Conservation (phyloP, 2,888 invertebrate genomes). For the Meiosimyza platycephala region DNA sequence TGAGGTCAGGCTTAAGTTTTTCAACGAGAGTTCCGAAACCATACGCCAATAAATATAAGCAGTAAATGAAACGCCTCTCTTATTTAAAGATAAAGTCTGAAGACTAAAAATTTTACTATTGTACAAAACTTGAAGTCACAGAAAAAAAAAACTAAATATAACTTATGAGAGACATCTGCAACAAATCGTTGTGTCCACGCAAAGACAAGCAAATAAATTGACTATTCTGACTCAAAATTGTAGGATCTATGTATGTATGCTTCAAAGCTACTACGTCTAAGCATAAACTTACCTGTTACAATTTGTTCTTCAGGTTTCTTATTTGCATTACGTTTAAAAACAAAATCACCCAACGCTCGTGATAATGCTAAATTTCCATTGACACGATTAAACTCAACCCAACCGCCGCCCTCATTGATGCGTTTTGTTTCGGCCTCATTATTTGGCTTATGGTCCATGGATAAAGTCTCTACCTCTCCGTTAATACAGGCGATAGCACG, state of each 20-base stretch:
- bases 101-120: too few relatives aligned
- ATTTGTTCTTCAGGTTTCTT: conserved; percentile 94
- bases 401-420: conserved; percentile 95
- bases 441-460: conserved; percentile 96
- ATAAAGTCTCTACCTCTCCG: conserved; percentile 78
- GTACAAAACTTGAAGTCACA: too few relatives aligned
- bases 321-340: conserved; percentile 90
- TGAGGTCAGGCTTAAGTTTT: too few relatives aligned
- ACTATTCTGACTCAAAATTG: not conserved
- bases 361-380: conserved; percentile 97
- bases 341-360: conserved; percentile 95
- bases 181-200: too few relatives aligned
- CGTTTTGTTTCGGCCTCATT: conserved; percentile 87
- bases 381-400: conserved; percentile 97
- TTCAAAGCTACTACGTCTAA: not conserved
- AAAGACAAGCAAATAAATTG: not conserved
- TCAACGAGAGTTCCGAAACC: too few relatives aligned
- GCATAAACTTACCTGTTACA: conserved; percentile 83
- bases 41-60: too few relatives aligned
- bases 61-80: too few relatives aligned
- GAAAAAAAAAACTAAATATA: too few relatives aligned
- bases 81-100: too few relatives aligned
- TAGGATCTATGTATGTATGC: not conserved
- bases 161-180: too few relatives aligned
- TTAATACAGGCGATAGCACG: conserved; percentile 90